A percentile compares a stretch with the other conserved stretches of the same genome.
These are phyloP conservation scores for Synergus laeviventris DNA, from an alignment of 2,888 invertebrate species.

Conservation along the genomic window DNA sequence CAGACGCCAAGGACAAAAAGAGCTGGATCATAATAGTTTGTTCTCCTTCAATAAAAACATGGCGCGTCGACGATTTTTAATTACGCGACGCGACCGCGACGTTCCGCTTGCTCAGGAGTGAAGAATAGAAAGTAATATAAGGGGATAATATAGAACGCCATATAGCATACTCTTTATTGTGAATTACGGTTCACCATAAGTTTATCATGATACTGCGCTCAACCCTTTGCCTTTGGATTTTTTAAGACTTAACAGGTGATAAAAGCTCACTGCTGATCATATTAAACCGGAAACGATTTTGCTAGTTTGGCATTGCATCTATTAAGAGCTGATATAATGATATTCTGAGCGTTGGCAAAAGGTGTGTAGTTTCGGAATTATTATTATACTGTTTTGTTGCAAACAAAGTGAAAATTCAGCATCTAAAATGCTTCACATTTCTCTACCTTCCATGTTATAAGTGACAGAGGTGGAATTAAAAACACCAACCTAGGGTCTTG, in stretches of 20 bases:
- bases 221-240: not conserved
- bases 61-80: slow-evolving; percentile 13
- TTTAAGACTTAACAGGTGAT: not conserved
- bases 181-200: not conserved
- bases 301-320: not conserved
- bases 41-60: slow-evolving; percentile 30
- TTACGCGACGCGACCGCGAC: slow-evolving; percentile 6
- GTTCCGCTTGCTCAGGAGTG: not conserved
- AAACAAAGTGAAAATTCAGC: not conserved
- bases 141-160: not conserved
- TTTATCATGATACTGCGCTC: not conserved
- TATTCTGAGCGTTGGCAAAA: not conserved
- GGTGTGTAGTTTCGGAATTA: not conserved
- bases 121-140: not conserved
- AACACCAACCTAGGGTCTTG: not conserved
- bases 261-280: not conserved
- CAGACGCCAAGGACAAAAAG: slow-evolving; percentile 29
- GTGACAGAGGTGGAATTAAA: not conserved
- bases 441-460: not conserved
- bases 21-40: slow-evolving; percentile 38
- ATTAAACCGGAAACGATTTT: slow-evolving; percentile 14
- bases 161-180: not conserved
- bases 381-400: not conserved
- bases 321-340: not conserved
- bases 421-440: not conserved